These are phyloP conservation scores for Parnassius mnemosyne DNA, from an alignment of 2,888 invertebrate genomes.

Conservation along the genomic window DNA sequence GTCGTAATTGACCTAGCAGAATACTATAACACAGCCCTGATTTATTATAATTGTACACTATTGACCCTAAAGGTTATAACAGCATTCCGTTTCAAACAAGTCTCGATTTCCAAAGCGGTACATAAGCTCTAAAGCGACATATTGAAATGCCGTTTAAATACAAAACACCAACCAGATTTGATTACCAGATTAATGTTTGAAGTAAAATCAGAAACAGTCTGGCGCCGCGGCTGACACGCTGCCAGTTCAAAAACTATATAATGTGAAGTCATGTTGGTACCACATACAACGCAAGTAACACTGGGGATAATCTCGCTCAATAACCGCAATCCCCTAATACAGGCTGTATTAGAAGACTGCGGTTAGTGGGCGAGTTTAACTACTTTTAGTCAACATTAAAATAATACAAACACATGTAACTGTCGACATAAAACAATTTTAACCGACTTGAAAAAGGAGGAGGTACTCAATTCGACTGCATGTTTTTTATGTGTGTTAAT, in stretches of 20 bases:
- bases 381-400: constrained; percentile 29
- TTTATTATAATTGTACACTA: constrained; percentile 25
- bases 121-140: constrained; percentile 37
- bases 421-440: neutral
- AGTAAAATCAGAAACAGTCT: constrained; percentile 54
- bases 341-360: constrained; percentile 53
- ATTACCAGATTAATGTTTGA: constrained; percentile 62
- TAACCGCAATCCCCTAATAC: constrained; percentile 59
- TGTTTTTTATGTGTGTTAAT: no score
- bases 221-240: constrained; percentile 42
- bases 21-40: neutral
- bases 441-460: no score
- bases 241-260: constrained; percentile 30
- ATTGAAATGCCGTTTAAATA: constrained; percentile 54
- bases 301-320: constrained; percentile 49
- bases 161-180: constrained; percentile 52
- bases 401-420: neutral
- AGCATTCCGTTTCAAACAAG: constrained; percentile 28
- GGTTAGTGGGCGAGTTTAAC: constrained; percentile 43
- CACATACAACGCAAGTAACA: constrained; percentile 58
- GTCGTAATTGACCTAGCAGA: no score
- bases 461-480: no score
- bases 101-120: constrained; percentile 30
- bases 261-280: constrained; percentile 56
- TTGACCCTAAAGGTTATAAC: constrained; percentile 30